Evolutionary conservation across 2,797 vertebrate species (phyloP), one percentile per base, ranked within the genome.

Genomic region (Cygnus olor): DNA sequence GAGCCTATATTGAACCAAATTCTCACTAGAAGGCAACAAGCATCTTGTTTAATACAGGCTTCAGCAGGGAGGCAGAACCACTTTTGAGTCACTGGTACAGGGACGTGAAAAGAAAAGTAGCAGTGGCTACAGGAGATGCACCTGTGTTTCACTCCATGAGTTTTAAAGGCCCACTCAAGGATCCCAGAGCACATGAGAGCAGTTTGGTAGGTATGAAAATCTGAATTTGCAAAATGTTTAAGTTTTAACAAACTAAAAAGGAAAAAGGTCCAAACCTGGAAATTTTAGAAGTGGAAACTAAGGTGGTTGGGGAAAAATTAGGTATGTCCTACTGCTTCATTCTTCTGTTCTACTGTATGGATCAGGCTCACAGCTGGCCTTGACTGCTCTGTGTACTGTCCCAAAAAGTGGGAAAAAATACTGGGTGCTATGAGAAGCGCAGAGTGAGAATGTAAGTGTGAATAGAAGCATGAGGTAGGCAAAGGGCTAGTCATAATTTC

Each of bases 371-470:
- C 22, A 83, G 32, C 12, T 64, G 60, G 34, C 40, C 36, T 65
- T 80, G 22, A 25, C 27, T 63, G 16, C 15, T 21, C 21, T 47
- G 15, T 9, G 13, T 45, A 9, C 28, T 85, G 16, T 56, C 11
- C 58, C 36, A 34, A 77, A 89, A 82, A 68, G 18, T 17, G 30
- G 20, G 11, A 80, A 45, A 45, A 38, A 40, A 14, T 22, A 6
- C 42, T 49, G 54, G 25, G 3, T 63, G 21, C 24, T 88, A 10
- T 56, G 25, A 80, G 18, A 84, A 70, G 10, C 10, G 6, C 38
- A 47, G 18, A 34, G 18, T 15, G 21, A 42, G 40, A 61, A 19
- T 69, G 34, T 4, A 71, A 61, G 20, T n/a, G 82, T 0, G 0
- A 80, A 44, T 69, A 34, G 3, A 74, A 65, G 22, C n/a, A 85